Evolutionary conservation across 2,888 invertebrate species (phyloP), one percentile per base, ranked within the genome.

Genomic region (Cosmorhoe ocellata): DNA sequence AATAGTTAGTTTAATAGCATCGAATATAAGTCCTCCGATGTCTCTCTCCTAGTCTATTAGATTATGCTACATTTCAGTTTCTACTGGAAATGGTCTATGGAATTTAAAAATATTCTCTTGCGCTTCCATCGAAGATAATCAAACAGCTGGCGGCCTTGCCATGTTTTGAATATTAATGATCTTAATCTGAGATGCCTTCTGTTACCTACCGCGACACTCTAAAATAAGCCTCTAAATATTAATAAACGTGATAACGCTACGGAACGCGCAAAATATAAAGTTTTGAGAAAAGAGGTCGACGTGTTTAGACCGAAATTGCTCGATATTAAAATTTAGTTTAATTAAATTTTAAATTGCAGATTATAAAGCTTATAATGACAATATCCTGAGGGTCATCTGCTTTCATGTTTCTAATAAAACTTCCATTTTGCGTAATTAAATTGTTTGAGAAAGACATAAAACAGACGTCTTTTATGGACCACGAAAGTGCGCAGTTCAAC

Each of bases 101-200:
- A 81, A 79, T 81, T 74, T 78, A 78, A 81, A 47, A 78, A 69
- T 77, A 69, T 73, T 68, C 67, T 67, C 66, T 63, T 61, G 56
- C 70, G 70, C 70, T 71, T n/a, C 66, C 67, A 71, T 72, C 69
- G 76, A 73, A 76, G 76, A 80, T 79, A 81, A 81, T 81, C 79
- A 81, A 79, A 76, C 74, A 79, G 79, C 79, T 74, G 77, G 69
- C 71, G 69, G 66, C 61, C 62, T 61, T 62, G 67, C 53, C 73
- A 73, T 72, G 79, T 74, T 76, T 76, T 75, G 82, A 81, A 81
- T 81, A 81, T 75, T 79, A 79, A 80, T 75, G 62, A 63, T 57
- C 63, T 68, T 74, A 71, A 77, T 74, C 74, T 69, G 40, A 44
- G 52, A 47, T 69, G 61, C 69, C 64, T 69, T 68, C 62, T 66